These are phyloP conservation scores for Brienomyrus longianalis DNA, from an alignment of 2,113 vertebrate genomes.

Conservation along the genomic window DNA sequence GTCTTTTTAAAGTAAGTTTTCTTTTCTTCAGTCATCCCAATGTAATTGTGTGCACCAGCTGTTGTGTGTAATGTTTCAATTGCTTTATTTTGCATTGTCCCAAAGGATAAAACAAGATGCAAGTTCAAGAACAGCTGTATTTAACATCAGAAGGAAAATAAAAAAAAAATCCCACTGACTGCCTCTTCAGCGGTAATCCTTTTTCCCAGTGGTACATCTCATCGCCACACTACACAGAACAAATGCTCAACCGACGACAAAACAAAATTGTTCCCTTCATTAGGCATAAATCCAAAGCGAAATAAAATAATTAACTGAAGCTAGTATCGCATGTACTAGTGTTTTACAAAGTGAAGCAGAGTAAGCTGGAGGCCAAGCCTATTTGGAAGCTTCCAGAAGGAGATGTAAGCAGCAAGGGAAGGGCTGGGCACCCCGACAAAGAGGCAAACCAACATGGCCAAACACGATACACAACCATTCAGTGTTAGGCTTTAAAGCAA, in stretches of 20 bases:
- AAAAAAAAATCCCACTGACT: constrained; percentile 37
- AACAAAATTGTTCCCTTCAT: constrained; percentile 82
- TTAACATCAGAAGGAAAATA: constrained; percentile 39
- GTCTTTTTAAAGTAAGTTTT: constrained; percentile 64
- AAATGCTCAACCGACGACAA: constrained; percentile 50
- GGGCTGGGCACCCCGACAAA: background rate
- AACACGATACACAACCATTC: constrained; percentile 53
- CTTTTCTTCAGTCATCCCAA: constrained; percentile 54
- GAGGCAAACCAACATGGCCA: constrained; percentile 49
- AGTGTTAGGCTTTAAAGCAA: constrained; percentile 49
- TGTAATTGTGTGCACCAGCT: constrained; percentile 16
- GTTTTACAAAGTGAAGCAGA: constrained; percentile 46
- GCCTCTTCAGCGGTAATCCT: constrained; percentile 50
- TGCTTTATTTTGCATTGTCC: constrained; percentile 35
- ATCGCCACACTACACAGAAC: constrained; percentile 56
- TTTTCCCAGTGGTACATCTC: constrained; percentile 32
- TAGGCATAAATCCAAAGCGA: constrained; percentile 62
- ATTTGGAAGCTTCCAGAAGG: background rate
- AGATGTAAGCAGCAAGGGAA: background rate
- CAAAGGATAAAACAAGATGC: constrained; percentile 33
- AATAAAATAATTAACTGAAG: constrained; percentile 33
- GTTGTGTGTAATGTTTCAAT: constrained; percentile 25
- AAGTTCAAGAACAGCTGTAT: constrained; percentile 43
- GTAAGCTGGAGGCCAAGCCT: constrained; percentile 30
- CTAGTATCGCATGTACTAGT: constrained; percentile 58